These are phyloP conservation scores for Metopolophium dirhodum DNA, from an alignment of 1,140 invertebrate species.

Conservation along the genomic window DNA sequence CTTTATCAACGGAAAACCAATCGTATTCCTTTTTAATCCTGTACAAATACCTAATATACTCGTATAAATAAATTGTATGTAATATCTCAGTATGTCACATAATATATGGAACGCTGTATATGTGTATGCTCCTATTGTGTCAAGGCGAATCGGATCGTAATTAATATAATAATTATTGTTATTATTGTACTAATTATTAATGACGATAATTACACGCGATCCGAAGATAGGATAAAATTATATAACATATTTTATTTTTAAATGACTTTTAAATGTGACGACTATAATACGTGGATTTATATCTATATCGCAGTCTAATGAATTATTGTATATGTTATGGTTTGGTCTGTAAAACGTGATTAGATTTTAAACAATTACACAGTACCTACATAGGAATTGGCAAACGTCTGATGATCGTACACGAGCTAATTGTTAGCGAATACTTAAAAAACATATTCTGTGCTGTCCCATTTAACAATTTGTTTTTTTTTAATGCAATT, in stretches of 20 bases:
- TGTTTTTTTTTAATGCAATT: background rate
- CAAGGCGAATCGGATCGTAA: background rate
- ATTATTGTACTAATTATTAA: background rate
- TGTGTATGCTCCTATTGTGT: background rate
- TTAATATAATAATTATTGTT: background rate
- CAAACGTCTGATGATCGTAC: background rate
- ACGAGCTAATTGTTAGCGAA: background rate
- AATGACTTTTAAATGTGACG: background rate
- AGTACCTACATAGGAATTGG: background rate
- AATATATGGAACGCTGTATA: background rate
- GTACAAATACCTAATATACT: background rate
- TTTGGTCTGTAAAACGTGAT: background rate
- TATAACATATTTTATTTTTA: background rate
- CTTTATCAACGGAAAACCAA: background rate
- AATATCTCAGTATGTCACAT: background rate
- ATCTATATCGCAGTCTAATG: background rate
- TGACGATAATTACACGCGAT: background rate
- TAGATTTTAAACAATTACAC: background rate
- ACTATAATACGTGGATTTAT: background rate
- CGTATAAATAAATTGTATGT: background rate
- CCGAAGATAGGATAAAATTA: background rate
- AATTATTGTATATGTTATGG: background rate
- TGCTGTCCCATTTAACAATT: background rate
- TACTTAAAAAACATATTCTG: background rate
- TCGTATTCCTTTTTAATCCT: background rate